Evolutionary conservation across 2,797 vertebrate species (phyloP), one percentile per base, ranked within the genome.

Genomic region (Oceanodroma leucorhoa): DNA sequence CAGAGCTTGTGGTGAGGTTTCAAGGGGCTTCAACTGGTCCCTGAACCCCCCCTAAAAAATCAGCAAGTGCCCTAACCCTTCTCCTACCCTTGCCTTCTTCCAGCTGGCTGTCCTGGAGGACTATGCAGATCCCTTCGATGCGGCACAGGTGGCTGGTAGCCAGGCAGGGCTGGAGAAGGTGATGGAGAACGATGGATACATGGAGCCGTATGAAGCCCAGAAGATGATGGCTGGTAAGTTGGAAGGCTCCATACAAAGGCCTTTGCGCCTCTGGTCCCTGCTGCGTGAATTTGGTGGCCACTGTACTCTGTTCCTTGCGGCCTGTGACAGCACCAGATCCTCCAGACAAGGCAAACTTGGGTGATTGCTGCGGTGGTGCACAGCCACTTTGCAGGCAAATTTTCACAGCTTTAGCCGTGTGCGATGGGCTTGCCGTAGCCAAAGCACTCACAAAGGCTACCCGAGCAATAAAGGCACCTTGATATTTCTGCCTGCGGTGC

Each of bases 161-260:
- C 98, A 98, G 95, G 92, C 96, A 64, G 98, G 92, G 43, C 96
- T 98, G 34, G 99, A 99, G 94, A 99, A 99, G 96, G 98, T 98
- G 88, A 89, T 97, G 0, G 99, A 99, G 97, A 99, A 99, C 9
- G 99, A 99, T 3, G 99, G 99, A 43, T 99, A 99, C 98, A 99
- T 99, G 99, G 99, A 99, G 80, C 99, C 99, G 0, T 99, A 99
- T 12, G 99, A 99, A 97, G 99, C 99, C 64, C 99, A 99, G 98
- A 99, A 99, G 97, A 99, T 99, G 99, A 99, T 99, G 99, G 99
- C 99, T 58, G 99, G 99, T 99, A 95, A 97, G 90, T 43, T 48
- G 32, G n/a, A 77, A 60, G 8, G 30, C 21, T 19, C 43, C 1
- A 5, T 13, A 19, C 51, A 43, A 46, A 41, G 51, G 46, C 22